Base-by-base conservation (phyloP, 2,113 vertebrate genomes). In the Chlorocebus sabaeus region DNA sequence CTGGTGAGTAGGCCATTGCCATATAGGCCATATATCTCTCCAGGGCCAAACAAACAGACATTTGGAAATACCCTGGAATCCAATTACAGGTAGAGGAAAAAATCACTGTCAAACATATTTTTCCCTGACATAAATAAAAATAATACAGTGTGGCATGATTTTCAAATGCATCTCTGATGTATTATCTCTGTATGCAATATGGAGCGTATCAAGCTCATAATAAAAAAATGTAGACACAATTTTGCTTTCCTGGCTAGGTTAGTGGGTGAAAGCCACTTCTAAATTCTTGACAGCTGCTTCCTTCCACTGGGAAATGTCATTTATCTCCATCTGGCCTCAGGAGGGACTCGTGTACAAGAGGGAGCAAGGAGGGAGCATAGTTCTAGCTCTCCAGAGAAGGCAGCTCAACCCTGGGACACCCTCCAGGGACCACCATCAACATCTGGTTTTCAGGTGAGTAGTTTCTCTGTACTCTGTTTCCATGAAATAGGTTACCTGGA, bases 11-110 rank as follows among this genome's bases (percentile, higher is more conserved):
- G 68, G 45, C 7, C 20, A 32, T 6, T 40, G 64, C 45, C 57
- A 55, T 12, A 27, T 5, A n/a, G 38, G 72, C 9, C 32, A 73
- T 27, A 40, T 84, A 14, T 38, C 82, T 23, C 30, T 43, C 30
- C 5, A 70, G 30, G 1, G 13, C 32, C 67, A 57, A 89, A 82
- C 7, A 90, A 30, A 81, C 55, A 89, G 48, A 72, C 12, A 32
- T 84, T 90, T 89, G 73, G 59, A 96, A 82, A 97, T 64, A 89
- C 20, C 82, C 95, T 48, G 11, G 43, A 64, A 61, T 83, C 78
- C 25, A 84, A 68, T 73, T 86, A 75, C 8, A 45, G 40, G 43
- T 16, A 86, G 38, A 23, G 89, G 73, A 85, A 79, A 83, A 78
- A 94, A 68, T 16, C 14, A 70, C 59, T 20, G 17, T 6, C 86